Percentiles rank a stretch among this genome's conserved stretches.
phyloP scores from a whole-genome alignment of 2,888 invertebrate genomes.

The Danaus chrysippus region DNA sequence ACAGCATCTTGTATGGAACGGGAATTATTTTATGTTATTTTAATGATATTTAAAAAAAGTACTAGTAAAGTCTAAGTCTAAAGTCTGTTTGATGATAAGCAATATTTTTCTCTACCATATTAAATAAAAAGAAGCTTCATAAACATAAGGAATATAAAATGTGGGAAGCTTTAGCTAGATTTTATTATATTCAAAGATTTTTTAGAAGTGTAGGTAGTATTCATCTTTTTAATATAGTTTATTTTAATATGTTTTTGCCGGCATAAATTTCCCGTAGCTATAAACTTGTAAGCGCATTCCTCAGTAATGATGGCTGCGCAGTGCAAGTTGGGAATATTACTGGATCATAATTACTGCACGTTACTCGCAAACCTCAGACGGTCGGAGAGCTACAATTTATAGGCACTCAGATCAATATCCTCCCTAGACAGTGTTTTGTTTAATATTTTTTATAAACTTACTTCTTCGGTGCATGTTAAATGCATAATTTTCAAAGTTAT shows the following conservation, averaged over 20 bases:
- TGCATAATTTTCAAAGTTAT: conserved; percentile 74
- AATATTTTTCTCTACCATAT: too few relatives aligned
- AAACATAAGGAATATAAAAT: too few relatives aligned
- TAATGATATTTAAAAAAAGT: too few relatives aligned
- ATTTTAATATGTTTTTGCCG: conserved; percentile 42
- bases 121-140: too few relatives aligned
- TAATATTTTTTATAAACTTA: conserved; percentile 34
- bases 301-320: conserved; percentile 44
- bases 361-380: conserved; percentile 25
- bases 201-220: too few relatives aligned
- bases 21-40: neutral
- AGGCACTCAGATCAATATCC: conserved; percentile 3
- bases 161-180: too few relatives aligned
- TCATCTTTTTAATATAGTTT: conserved; percentile 9
- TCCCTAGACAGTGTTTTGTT: conserved; percentile 17
- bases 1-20: neutral
- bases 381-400: conserved; percentile 34
- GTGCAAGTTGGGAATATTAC: conserved; percentile 47
- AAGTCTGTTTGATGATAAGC: too few relatives aligned
- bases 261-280: conserved; percentile 46
- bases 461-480: conserved; percentile 71
- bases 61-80: too few relatives aligned
- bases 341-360: conserved; percentile 36
- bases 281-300: conserved; percentile 43
- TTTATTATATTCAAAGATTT: too few relatives aligned